phyloP scores from a whole-genome alignment of 2,113 vertebrate species.

The Lepus europaeus region DNA sequence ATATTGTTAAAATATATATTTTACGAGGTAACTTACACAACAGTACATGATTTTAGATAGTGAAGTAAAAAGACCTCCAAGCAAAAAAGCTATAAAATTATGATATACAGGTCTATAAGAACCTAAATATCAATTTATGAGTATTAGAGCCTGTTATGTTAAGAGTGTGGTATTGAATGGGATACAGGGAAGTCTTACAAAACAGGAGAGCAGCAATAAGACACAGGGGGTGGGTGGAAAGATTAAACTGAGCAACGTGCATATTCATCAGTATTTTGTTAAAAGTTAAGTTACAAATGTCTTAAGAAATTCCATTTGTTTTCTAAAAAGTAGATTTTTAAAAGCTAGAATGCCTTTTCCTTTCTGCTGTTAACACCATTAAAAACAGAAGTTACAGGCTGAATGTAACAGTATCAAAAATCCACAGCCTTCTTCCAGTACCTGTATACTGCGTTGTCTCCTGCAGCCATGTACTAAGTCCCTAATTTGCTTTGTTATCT shows the following conservation, averaged over 20 bases:
- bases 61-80: background rate
- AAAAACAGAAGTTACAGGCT: background rate
- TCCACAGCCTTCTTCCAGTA: background rate
- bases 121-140: conserved; percentile 2
- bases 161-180: background rate
- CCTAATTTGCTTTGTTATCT: background rate
- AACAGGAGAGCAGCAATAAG: background rate
- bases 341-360: background rate
- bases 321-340: conserved; percentile 3
- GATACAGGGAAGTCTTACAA: background rate
- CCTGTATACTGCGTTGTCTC: background rate
- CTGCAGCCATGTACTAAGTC: background rate
- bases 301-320: background rate
- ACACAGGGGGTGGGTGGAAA: background rate
- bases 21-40: conserved; percentile 44
- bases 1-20: background rate
- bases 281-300: background rate
- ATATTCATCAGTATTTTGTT: background rate
- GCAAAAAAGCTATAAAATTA: conserved; percentile 9
- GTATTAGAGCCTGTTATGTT: background rate
- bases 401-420: background rate
- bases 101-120: background rate
- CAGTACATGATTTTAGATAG: background rate
- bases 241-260: background rate
- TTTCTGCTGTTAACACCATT: background rate